Evolutionary conservation across 2,797 vertebrate species (phyloP).

Genomic region (Poecilia picta): DNA sequence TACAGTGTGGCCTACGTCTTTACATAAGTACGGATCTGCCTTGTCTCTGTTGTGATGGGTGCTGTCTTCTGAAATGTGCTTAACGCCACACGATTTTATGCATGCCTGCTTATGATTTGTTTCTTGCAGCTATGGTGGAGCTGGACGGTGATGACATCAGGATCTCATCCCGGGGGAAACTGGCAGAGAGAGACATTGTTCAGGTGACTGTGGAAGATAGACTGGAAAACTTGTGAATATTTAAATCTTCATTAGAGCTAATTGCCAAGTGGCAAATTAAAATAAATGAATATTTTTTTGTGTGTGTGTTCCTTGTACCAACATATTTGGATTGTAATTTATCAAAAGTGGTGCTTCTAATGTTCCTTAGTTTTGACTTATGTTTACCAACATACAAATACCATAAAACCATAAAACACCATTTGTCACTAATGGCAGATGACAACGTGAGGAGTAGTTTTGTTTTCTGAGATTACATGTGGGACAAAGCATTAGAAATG

Average conservation of each 20-base stretch:
- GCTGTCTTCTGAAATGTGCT: neutral
- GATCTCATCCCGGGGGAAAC: conserved; percentile 92
- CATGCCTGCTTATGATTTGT: conserved; percentile 28
- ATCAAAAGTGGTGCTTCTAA: neutral
- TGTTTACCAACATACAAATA: conserved; percentile 2
- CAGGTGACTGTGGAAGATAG: conserved; percentile 82
- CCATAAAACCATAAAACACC: conserved; percentile 33
- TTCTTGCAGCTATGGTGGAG: conserved; percentile 91
- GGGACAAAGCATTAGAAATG: conserved; percentile 2
- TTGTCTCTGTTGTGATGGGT: neutral
- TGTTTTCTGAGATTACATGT: conserved; percentile 8
- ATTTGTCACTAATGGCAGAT: conserved; percentile 33
- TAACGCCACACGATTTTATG: conserved; percentile 4
- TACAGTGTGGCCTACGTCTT: conserved; percentile 14
- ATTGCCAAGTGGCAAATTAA: neutral
- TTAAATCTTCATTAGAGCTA: neutral
- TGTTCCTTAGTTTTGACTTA: neutral
- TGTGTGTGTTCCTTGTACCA: neutral
- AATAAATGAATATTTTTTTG: neutral
- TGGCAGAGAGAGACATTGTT: conserved; percentile 94
- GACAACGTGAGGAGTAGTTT: conserved; percentile 9
- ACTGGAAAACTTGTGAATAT: neutral
- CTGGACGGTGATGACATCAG: conserved; percentile 94
- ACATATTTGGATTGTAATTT: neutral
- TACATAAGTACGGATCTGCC: neutral